Conservation (phyloP, 2,888 invertebrate species). For the Pseudoips prasinana region DNA sequence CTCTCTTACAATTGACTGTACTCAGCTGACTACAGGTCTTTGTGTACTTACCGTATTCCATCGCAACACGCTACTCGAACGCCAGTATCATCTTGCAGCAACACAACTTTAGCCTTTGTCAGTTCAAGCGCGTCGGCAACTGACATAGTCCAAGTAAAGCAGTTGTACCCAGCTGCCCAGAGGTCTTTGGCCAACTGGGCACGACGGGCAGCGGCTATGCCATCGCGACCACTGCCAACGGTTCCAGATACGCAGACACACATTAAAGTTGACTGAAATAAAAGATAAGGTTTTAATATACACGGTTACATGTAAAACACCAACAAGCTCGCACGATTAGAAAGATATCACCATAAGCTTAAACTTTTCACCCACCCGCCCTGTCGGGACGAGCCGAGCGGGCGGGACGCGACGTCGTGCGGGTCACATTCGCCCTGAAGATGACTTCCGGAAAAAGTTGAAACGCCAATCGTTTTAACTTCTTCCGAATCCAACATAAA, state of each 20-base stretch:
- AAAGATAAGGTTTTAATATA: not conserved
- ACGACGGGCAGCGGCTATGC: constrained; percentile 39
- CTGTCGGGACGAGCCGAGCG: no score
- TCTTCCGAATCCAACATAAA: no score
- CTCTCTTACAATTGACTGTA: no score
- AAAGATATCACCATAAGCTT: no score
- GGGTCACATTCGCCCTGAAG: no score
- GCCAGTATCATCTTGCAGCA: constrained; percentile 40
- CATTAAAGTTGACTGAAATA: constrained; percentile 43
- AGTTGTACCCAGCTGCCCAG: constrained; percentile 86
- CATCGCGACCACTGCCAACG: constrained; percentile 46
- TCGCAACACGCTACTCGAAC: constrained; percentile 45
- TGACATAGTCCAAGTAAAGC: constrained; percentile 34
- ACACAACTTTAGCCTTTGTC: constrained; percentile 37
- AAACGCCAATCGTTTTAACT: no score
- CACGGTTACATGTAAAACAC: no score
- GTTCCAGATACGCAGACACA: constrained; percentile 58
- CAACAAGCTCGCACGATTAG: no score
- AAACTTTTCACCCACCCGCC: no score
- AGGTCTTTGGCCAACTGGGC: constrained; percentile 71
- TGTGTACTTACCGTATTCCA: constrained; percentile 1
- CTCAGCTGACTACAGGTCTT: no score
- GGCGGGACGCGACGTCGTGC: no score
- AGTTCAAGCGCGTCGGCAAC: constrained; percentile 46
- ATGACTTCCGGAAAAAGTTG: no score